Conservation (phyloP, 1,140 invertebrate genomes). For the Colletes latitarsis region DNA sequence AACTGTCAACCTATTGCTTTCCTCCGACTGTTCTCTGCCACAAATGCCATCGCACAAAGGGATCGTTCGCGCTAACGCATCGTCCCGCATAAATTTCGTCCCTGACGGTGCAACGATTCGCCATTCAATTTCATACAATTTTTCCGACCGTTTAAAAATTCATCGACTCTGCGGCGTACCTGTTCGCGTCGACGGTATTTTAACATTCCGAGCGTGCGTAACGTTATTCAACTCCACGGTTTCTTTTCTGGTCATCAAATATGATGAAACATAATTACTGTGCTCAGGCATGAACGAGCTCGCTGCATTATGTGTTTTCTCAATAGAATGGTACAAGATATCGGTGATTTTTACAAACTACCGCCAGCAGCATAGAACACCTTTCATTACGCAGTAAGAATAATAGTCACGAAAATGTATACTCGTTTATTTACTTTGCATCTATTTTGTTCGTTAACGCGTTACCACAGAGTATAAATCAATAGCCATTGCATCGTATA, state of each 20-base stretch:
- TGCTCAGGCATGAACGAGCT: not conserved
- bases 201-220: not conserved
- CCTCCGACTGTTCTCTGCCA: slow-evolving; percentile 5
- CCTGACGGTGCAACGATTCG: not conserved
- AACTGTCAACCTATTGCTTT: slow-evolving; percentile 63
- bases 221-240: not conserved
- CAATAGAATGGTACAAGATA: too few species aligned
- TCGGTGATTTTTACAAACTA: too few species aligned
- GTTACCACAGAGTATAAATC: too few species aligned
- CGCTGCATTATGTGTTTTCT: not conserved
- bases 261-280: not conserved
- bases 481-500: too few species aligned
- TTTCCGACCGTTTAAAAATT: not conserved
- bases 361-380: too few species aligned
- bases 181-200: not conserved
- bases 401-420: too few species aligned
- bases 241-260: not conserved
- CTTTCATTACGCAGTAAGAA: too few species aligned
- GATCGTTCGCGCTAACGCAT: not conserved
- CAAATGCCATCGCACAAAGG: not conserved
- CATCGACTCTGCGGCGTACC: not conserved
- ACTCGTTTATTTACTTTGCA: too few species aligned
- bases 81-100: not conserved
- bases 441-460: too few species aligned
- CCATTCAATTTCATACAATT: slow-evolving; percentile 1